These are phyloP conservation scores for Hypomesus transpacificus DNA, from an alignment of 2,113 vertebrate genomes.

Conservation along the genomic window DNA sequence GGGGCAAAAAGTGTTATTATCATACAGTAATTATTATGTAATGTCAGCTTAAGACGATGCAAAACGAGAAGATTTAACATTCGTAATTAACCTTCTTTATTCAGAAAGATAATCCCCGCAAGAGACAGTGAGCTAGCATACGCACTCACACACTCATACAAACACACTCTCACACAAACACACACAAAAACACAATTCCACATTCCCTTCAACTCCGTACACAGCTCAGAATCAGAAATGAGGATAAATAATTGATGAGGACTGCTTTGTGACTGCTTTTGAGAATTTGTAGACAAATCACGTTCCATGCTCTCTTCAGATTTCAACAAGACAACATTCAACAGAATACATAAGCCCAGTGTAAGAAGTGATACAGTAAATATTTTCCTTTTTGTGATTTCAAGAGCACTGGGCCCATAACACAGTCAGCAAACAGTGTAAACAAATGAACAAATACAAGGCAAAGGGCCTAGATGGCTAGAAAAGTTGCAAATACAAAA, in stretches of 20 bases:
- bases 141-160: conserved; percentile 5
- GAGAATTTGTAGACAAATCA: conserved; percentile 59
- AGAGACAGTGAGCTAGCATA: neutral
- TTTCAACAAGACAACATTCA: neutral
- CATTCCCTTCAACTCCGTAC: conserved; percentile 15
- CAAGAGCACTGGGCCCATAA: neutral
- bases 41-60: neutral
- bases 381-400: neutral
- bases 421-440: neutral
- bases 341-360: neutral
- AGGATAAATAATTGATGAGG: conserved; percentile 64
- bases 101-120: neutral
- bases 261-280: conserved; percentile 30
- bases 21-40: conserved; percentile 6
- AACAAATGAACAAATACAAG: conserved; percentile 4
- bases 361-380: neutral
- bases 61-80: neutral
- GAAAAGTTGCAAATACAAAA: conserved; percentile 1
- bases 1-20: conserved; percentile 23
- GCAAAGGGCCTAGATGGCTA: conserved; percentile 6
- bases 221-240: conserved; percentile 55
- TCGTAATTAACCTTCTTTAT: conserved; percentile 1
- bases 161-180: neutral
- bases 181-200: neutral
- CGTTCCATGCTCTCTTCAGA: conserved; percentile 32